Evolutionary conservation across 2,113 vertebrate species (phyloP).

Genomic region (Sprattus sprattus): DNA sequence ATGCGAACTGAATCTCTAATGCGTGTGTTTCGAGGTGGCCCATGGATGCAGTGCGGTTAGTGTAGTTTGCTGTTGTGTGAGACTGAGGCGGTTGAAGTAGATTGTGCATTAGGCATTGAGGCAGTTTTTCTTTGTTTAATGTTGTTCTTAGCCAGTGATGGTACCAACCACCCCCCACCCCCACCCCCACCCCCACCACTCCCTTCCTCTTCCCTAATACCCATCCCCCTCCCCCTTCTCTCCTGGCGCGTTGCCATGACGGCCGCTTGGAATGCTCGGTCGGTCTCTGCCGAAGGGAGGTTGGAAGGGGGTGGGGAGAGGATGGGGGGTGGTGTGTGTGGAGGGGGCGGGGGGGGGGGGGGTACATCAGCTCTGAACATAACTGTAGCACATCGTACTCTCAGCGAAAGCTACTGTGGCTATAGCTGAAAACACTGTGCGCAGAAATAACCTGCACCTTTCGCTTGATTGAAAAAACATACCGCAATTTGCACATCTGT

Average conservation of each 20-base stretch:
- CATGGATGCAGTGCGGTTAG: background rate
- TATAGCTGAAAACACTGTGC: background rate
- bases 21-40: background rate
- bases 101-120: background rate
- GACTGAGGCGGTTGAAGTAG: background rate
- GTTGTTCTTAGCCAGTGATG: conserved; percentile 19
- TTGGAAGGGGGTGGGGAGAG: background rate
- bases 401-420: background rate
- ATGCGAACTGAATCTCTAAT: background rate
- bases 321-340: conserved; percentile 19
- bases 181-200: background rate
- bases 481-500: background rate
- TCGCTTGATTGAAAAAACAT: background rate
- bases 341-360: background rate
- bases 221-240: conserved; percentile 28
- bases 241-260: conserved; percentile 69
- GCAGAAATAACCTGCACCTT: background rate
- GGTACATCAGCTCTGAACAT: background rate
- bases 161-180: background rate
- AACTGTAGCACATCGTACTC: background rate
- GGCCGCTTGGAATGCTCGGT: conserved; percentile 67
- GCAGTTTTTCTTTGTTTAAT: conserved; percentile 16
- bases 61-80: background rate
- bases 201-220: background rate
- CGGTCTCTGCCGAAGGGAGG: conserved; percentile 24